Evolutionary conservation across 2,888 invertebrate genomes (phyloP), one percentile per base, ranked within the genome.

Genomic region (Gonocerus acuteangulatus): DNA sequence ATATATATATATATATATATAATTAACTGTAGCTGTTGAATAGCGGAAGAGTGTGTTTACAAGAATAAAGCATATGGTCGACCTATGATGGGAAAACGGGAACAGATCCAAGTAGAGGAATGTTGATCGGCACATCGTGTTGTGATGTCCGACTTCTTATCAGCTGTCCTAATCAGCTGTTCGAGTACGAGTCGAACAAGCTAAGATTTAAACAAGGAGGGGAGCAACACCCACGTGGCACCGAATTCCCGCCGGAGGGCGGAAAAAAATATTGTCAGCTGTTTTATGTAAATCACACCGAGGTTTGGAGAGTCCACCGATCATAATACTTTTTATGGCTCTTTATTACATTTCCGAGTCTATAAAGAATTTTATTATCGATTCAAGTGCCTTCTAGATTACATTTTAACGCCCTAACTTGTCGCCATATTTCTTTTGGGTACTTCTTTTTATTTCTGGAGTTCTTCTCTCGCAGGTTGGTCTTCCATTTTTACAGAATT

Each of bases 341-440:
- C 42, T 54, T 54, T 54, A 54, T 54, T 42, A 42, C 54, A 54
- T 54, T 54, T 54, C 39, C 54, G 36, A 54, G 39, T 54, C 54
- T 22, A 54, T 54, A 54, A 54, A 54, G 54, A 54, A 54, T 54
- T 54, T 54, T 54, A 54, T 54, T 54, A 54, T 54, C 36, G 23
- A 42, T 42, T 54, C 39, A 54, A 54, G 42, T 54, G 54, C 54
- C 42, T 42, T 54, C 54, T 54, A 54, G 54, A 54, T 54, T 54
- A 54, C 54, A 54, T 42, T 54, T 54, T 54, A 54, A 54, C 54
- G 54, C 54, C 54, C 36, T 54, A 54, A 54, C 39, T 54, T 42
- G 22, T 21, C 15, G 39, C 42, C 23, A 2, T 21, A 13, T 18
- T 36, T n/a, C 34, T 51, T 51, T 51, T 34, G 7, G 7, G 16